Conservation (phyloP, 2,888 invertebrate species). For the Shargacucullia verbasci region DNA sequence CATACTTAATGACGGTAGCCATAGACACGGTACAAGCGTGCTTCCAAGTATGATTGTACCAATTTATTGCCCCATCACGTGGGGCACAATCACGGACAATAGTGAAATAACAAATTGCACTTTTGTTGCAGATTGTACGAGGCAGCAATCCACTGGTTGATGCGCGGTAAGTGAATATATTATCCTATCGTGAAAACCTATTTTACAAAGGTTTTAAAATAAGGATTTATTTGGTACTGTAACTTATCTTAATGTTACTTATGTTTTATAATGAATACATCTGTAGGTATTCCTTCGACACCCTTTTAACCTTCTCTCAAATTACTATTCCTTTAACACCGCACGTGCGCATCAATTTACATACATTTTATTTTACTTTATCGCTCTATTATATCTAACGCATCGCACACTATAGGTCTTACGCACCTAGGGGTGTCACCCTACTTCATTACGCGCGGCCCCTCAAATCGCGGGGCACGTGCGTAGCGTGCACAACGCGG, state of each 20-base stretch:
- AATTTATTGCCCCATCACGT: constrained; percentile 56
- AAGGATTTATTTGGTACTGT: no score
- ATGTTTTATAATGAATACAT: no score
- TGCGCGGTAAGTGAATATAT: constrained; percentile 23
- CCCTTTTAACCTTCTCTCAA: constrained; percentile 31
- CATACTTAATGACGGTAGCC: no score
- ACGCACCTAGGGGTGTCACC: constrained; percentile 74
- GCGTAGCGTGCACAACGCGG: constrained; percentile 78
- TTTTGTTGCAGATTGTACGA: constrained; percentile 74
- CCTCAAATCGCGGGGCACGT: constrained; percentile 82
- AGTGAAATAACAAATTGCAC: constrained; percentile 73
- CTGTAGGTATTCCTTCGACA: constrained; percentile 2
- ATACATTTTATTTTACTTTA: constrained; percentile 50
- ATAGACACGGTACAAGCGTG: neutral
- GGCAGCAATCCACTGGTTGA: constrained; percentile 53
- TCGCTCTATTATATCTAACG: constrained; percentile 54
- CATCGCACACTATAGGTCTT: constrained; percentile 44
- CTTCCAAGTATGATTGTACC: constrained; percentile 14
- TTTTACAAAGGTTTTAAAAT: no score
- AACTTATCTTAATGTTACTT: no score
- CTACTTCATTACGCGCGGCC: constrained; percentile 85
- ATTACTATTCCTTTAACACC: constrained; percentile 31
- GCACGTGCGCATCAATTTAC: constrained; percentile 50
- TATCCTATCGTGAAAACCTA: no score
- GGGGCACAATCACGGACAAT: constrained; percentile 54